Conservation (phyloP, 1,140 invertebrate genomes). For the Drosophila sproati region DNA sequence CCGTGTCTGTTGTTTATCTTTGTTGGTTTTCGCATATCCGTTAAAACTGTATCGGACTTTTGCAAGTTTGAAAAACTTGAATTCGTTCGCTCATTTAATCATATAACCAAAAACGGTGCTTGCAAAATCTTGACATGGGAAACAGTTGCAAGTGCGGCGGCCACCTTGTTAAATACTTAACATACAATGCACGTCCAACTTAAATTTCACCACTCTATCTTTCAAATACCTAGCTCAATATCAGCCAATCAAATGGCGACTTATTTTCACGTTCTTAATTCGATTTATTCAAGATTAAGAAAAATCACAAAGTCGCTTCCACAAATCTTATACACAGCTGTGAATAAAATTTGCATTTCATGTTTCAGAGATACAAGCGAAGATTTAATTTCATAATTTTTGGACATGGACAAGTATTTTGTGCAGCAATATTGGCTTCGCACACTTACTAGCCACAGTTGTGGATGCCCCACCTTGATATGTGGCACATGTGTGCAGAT, state of each 20-base stretch:
- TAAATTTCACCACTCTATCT: too few relatives aligned
- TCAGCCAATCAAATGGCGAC: too few relatives aligned
- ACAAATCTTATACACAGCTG: too few relatives aligned
- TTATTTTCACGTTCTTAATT: too few relatives aligned
- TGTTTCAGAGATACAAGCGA: too few relatives aligned
- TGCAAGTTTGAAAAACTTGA: background rate
- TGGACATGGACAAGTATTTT: too few relatives aligned
- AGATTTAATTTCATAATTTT: too few relatives aligned
- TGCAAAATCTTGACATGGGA: background rate
- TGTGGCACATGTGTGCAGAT: background rate
- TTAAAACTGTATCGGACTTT: background rate
- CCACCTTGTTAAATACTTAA: background rate
- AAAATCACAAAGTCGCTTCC: too few relatives aligned
- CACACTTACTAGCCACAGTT: background rate
- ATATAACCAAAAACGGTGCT: background rate
- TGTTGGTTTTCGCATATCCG: background rate
- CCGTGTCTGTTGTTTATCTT: background rate
- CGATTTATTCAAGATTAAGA: too few relatives aligned
- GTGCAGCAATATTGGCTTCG: background rate
- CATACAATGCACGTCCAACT: background rate
- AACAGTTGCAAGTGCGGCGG: background rate
- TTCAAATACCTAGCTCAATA: too few relatives aligned
- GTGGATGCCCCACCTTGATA: background rate
- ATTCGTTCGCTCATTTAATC: background rate
- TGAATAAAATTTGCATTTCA: too few relatives aligned